Evolutionary conservation across 2,888 invertebrate genomes (phyloP).

Genomic region (Drosophila kambysellisi): DNA sequence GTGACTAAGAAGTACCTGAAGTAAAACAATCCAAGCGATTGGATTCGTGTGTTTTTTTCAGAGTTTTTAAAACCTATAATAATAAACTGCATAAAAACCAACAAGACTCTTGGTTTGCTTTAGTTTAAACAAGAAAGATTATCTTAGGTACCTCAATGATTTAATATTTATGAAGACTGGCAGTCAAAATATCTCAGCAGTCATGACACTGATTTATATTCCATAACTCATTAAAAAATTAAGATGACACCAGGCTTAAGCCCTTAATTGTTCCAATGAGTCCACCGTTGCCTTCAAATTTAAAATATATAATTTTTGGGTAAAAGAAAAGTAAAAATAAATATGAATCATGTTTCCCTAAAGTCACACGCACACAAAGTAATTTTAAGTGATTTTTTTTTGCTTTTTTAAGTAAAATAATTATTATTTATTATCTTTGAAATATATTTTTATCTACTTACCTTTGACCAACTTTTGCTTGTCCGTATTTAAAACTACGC

Average conservation of each 20-base stretch:
- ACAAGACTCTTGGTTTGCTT: background rate
- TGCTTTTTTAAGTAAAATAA: background rate
- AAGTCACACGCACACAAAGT: background rate
- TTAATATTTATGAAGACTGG: background rate
- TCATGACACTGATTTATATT: background rate
- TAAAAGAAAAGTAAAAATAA: slow-evolving; percentile 10
- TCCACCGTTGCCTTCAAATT: background rate
- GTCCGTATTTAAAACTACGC: slow-evolving; percentile 65
- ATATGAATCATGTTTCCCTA: slow-evolving; percentile 40
- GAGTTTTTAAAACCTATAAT: slow-evolving; percentile 81
- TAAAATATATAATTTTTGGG: slow-evolving; percentile 7
- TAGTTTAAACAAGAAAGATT: background rate
- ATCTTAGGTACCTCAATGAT: background rate
- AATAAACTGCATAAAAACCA: background rate
- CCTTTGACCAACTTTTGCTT: slow-evolving; percentile 67
- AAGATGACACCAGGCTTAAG: background rate
- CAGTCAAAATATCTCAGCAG: background rate
- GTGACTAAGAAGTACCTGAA: slow-evolving; percentile 99
- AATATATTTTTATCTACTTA: slow-evolving; percentile 22
- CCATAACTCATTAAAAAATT: background rate
- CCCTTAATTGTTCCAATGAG: background rate
- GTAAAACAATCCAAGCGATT: slow-evolving; percentile 99
- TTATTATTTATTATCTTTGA: background rate
- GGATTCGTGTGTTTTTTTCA: slow-evolving; percentile 99
- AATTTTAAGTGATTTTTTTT: background rate